Base-by-base conservation (phyloP, 2,888 invertebrate species). In the Tetropium fuscum region DNA sequence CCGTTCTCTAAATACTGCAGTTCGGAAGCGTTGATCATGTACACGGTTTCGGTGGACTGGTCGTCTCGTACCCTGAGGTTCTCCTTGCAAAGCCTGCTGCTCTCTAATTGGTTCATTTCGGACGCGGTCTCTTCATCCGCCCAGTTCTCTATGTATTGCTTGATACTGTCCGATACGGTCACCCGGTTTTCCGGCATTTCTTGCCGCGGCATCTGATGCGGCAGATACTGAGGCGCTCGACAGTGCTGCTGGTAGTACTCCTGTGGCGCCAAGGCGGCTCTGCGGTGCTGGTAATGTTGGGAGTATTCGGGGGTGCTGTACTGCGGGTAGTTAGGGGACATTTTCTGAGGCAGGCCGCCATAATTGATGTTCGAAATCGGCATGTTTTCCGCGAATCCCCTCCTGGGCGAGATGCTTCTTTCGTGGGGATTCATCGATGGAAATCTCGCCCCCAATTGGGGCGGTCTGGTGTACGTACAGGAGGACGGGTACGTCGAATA, bases 101-200 rank as follows among this genome's bases (percentile, higher is more conserved):
- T 61, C 20, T 69, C 70, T n/a, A 69, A 55, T 18, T 58, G 58
- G 47, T 58, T 60, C 56, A 66, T 66, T 47, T 75, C 76, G 0
- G 71, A 69, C 0, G 72, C 63, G 0, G 74, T 69, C 10, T 79
- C 78, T 53, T 80, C 80, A 36, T 80, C 81, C 0, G 77, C 78
- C 80, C 80, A 80, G 40, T 74, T 80, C 56, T 81, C 81, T 27
- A 81, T 66, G 53, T 74, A 81, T 25, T 79, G 77, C 48, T 80
- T 78, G 3, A 81, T 65, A 49, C 70, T 77, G 47, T 75, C 75
- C 19, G 77, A 68, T 27, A 74, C 72, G 0, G 68, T 62, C 5
- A 68, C 70, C 4, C 72, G 54, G 43, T 66, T 72, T 44, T 74
- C 71, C n/a, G 68, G 19, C n/a, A 73, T 64, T 34, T 79, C 79